A percentile compares a stretch with the other conserved stretches of the same genome.
Conservation (phyloP, 1,140 invertebrate species). For the Orchestia grillus region DNA sequence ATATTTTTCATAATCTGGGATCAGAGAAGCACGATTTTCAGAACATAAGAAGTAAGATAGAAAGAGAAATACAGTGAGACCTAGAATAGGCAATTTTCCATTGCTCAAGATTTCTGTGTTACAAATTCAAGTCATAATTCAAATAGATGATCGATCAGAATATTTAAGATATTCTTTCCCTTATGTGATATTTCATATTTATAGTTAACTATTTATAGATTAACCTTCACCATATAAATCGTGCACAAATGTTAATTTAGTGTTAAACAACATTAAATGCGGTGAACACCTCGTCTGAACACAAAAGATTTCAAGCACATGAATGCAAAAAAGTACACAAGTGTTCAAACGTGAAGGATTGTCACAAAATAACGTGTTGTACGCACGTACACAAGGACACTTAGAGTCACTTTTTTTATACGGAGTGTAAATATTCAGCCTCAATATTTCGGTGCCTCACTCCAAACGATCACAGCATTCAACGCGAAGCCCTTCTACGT, state of each 20-base stretch:
- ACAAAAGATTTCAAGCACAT: neutral
- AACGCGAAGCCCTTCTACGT: too few species aligned
- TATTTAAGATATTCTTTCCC: neutral
- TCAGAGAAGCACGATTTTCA: neutral
- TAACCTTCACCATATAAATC: neutral
- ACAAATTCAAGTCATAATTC: neutral
- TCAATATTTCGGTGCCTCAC: neutral
- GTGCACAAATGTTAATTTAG: neutral
- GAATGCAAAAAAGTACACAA: neutral
- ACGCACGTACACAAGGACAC: neutral
- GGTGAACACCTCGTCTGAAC: neutral
- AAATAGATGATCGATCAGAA: neutral
- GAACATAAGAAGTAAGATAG: neutral
- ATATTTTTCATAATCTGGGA: too few species aligned
- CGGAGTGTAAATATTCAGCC: too few species aligned
- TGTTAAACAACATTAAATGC: neutral
- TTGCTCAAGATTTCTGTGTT: neutral
- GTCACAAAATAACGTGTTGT: neutral
- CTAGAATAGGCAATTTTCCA: neutral
- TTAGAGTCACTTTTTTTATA: neutral
- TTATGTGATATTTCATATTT: too few species aligned
- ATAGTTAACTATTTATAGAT: neutral
- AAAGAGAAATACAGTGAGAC: neutral
- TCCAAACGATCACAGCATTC: neutral
- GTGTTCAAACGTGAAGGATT: neutral